Evolutionary conservation across 2,888 invertebrate species (phyloP), one percentile per base, ranked within the genome.

Genomic region (Dryococelus australis): DNA sequence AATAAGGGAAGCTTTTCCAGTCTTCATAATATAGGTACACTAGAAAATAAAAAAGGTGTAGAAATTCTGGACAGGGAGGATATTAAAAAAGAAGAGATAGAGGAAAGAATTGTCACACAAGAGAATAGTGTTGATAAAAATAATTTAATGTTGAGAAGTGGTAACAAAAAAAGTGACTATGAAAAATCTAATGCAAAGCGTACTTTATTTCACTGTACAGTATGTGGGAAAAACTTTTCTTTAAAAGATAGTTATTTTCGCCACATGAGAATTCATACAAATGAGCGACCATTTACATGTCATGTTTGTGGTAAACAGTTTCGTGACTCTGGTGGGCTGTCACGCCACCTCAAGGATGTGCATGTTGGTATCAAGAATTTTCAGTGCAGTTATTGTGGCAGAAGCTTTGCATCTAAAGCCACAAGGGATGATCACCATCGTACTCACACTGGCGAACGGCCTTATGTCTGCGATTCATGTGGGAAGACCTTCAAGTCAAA

Each of bases 231-330:
- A 47, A 80, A 81, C 35, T 88, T 89, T 35, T 24, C 78, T 9
- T 47, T 87, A n/a, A 88, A 88, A 28, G 87, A 87, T 43, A 88
- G 87, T 35, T 88, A 80, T 28, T 78, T 85, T 20, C 90, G 91
- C 0, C 95, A 95, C 90, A 91, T 93, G 91, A 92, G 92, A 88
- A 92, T 92, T 80, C 92, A 92, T 85, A 91, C 91, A 12, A 95
- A 95, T 3, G 95, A 95, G 91, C 93, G 94, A 85, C 95, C 95
- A 0, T 95, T 94, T 91, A 94, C 95, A 1, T 95, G 95, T 90
- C 95, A 95, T 91, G 90, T 95, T 28, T 95, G 95, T 91, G 95
- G 95, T 4, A 95, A 95, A 90, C 94, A 94, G 90, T 95, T 95
- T 92, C 93, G 95, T 35, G 94, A 95, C n/a, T 94, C 94, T 26